A percentile compares a stretch with the other conserved stretches of the same genome.
These are phyloP conservation scores for Apoderus coryli DNA, from an alignment of 2,888 invertebrate genomes.

Conservation along the genomic window DNA sequence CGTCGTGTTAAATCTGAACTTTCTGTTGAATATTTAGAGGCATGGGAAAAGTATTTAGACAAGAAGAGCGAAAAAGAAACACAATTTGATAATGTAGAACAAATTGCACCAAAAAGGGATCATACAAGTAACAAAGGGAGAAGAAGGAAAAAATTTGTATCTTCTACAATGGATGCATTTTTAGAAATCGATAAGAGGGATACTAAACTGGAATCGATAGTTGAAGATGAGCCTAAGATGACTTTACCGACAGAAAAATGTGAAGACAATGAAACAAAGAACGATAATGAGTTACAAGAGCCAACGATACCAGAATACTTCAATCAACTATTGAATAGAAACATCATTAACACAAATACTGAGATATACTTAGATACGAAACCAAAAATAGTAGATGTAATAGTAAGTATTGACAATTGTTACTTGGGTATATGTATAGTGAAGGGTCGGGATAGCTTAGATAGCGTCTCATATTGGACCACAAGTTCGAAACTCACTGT, in stretches of 20 bases:
- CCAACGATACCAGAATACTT: no score
- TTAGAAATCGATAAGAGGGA: slow-evolving; percentile 15
- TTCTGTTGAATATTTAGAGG: slow-evolving; percentile 18
- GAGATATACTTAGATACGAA: slow-evolving; percentile 12
- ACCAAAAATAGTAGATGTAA: slow-evolving; percentile 19
- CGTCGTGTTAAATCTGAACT: slow-evolving; percentile 16
- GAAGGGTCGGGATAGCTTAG: no score
- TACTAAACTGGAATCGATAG: slow-evolving; percentile 12
- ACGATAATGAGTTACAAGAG: no score
- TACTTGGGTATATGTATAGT: no score
- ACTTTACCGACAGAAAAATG: slow-evolving; percentile 3
- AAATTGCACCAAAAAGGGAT: slow-evolving; percentile 7
- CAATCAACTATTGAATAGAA: no score
- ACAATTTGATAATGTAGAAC: neutral
- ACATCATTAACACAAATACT: no score
- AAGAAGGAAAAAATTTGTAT: slow-evolving; percentile 19
- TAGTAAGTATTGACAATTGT: slow-evolving; percentile 18
- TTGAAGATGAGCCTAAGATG: slow-evolving; percentile 9
- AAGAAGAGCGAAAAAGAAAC: slow-evolving; percentile 11
- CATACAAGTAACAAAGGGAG: slow-evolving; percentile 12
- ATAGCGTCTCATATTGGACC: no score
- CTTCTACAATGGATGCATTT: slow-evolving; percentile 21
- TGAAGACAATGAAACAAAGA: no score
- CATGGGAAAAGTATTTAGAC: slow-evolving; percentile 21
- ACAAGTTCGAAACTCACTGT: no score